phyloP scores from a whole-genome alignment of 2,797 vertebrate genomes.

The Tragelaphus oryx region DNA sequence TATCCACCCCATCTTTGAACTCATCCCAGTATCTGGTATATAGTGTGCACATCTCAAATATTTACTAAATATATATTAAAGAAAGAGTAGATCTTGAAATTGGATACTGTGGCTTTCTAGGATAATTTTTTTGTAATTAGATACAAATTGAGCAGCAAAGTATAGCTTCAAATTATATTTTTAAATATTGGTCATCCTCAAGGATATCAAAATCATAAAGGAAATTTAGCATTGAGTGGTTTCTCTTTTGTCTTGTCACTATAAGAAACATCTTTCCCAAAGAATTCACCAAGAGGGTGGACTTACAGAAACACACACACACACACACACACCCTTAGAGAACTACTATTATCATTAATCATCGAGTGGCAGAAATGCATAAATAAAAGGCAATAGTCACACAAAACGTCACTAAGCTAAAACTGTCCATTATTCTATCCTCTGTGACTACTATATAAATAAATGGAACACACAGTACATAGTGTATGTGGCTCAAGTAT shows the following conservation, averaged over 20 bases:
- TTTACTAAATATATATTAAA: neutral
- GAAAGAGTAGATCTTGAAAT: neutral
- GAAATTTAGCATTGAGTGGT: neutral
- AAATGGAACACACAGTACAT: neutral
- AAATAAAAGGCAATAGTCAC: constrained; percentile 41
- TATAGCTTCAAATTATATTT: neutral
- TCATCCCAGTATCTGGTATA: neutral
- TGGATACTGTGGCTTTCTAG: neutral
- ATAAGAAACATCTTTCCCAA: neutral
- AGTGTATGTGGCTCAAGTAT: neutral
- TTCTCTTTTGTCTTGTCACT: neutral
- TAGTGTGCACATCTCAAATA: neutral
- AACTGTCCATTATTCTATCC: neutral
- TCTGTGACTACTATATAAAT: neutral
- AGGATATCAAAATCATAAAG: neutral
- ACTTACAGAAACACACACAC: neutral
- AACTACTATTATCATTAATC: constrained; percentile 44
- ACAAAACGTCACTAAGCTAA: constrained; percentile 15
- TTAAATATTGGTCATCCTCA: neutral
- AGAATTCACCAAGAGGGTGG: constrained; percentile 14
- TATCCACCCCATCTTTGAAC: neutral
- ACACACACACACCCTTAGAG: neutral
- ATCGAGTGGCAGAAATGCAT: neutral
- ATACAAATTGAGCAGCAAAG: neutral
- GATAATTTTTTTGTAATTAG: neutral